A percentile compares a stretch with the other conserved stretches of the same genome.
Conservation (phyloP, 2,797 vertebrate genomes). For the Prionace glauca region DNA sequence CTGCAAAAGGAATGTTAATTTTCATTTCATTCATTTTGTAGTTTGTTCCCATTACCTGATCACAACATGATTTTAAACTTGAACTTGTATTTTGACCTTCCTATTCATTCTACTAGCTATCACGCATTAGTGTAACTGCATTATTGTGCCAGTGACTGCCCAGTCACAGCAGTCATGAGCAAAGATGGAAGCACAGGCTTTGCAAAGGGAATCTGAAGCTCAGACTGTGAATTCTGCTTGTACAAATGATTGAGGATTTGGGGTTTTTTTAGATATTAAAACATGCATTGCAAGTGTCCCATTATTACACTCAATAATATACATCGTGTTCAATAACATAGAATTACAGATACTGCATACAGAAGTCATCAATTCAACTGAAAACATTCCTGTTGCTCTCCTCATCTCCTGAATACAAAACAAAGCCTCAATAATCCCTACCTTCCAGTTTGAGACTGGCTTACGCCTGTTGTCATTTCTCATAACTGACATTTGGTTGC, state of each 20-base stretch:
- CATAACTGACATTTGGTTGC: neutral
- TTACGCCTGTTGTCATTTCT: neutral
- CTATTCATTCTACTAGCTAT: neutral
- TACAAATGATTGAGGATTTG: neutral
- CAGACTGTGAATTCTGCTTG: neutral
- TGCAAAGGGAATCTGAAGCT: neutral
- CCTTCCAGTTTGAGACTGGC: neutral
- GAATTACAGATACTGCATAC: neutral
- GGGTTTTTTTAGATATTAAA: neutral
- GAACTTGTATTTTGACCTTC: neutral
- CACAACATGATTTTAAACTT: neutral
- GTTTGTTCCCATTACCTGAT: neutral
- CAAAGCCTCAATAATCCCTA: neutral
- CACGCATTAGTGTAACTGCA: neutral
- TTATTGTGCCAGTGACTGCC: neutral
- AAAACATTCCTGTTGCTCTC: neutral
- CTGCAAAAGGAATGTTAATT: neutral
- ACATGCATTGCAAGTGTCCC: neutral
- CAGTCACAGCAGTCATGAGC: neutral
- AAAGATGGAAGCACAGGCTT: no score
- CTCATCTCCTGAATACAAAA: neutral
- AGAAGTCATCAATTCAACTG: neutral
- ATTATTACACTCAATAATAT: neutral
- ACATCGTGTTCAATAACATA: neutral
- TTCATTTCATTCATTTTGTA: neutral